Base-by-base conservation (phyloP, 2,888 invertebrate genomes). In the Biston betularia region DNA sequence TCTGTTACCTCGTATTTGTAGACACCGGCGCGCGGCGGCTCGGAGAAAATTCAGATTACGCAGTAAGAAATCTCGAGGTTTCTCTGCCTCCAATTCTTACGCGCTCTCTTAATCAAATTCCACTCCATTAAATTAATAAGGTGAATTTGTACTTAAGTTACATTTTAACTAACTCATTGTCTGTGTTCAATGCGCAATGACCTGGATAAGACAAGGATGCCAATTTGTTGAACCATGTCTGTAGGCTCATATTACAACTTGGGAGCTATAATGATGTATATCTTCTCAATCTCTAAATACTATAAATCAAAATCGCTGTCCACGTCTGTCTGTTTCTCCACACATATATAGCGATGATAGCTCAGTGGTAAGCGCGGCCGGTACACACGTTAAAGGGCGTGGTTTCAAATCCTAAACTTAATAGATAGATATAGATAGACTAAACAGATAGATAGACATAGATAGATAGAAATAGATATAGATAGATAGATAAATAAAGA, bases 11-110 rank as follows among this genome's bases (percentile, higher is more conserved):
- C 38, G 15, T 58, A 48, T 58, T 48, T 24, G 12, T 46, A 35
- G 24, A 24, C 11, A 38, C 33, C 48, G 15, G 12, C 24, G 33
- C 33, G 12, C 5, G 42, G 42, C 11, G 42, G 42, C 46, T 48
- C 15, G 45, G 34, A 45, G 38, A 38, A 58, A 58, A 48, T 58
- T 58, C 48, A 10, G 48, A 48, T 58, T 58, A 24, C 38, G 57
- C 45, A 14, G 34, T 57, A 48, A 57, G 57, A 57, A 57, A 48
- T 48, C 57, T 58, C 15, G 35, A 56, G 45, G n/a, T 14, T 56
- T 35, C 42, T 33, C 45, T 56, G 35, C 6, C 35, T 56, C 24
- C 7, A 44, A 7, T 33, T 55, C 45, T 35, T 42, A 24, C n/a
- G 54, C 54, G 8, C 33, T 24, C 40, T 12, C 54, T 44, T 34